Base-by-base conservation (phyloP, 2,888 invertebrate genomes). In the Ptycholaimellus sp. region DNA sequence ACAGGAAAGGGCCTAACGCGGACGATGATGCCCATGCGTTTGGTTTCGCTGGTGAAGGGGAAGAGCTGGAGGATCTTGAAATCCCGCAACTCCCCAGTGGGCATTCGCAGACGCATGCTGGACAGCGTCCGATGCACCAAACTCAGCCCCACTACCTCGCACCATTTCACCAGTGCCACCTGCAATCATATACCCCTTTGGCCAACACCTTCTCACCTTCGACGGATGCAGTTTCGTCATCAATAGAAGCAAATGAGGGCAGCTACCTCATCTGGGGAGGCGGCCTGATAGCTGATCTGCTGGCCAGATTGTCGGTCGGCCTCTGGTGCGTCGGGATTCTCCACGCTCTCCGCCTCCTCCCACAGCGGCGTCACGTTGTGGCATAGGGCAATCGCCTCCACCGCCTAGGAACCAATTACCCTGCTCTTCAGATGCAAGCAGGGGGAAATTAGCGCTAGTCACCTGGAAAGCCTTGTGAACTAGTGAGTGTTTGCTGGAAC, bases 291-390 rank as follows among this genome's bases (percentile, higher is more conserved):
- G 23, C 66, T 53, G 18, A 61, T 35, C 31, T 46, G 43, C 23
- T 48, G 42, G 17, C 56, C 59, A 39, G 62, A 60, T 46, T 68
- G 68, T 45, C 69, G 69, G 53, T 70, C 70, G 2, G 68, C 67
- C 52, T 70, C 70, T 54, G 54, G 39, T 4, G 35, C 43, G 40
- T 49, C 52, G 34, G n/a, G n/a, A n/a, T n/a, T n/a, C n/a, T n/a
- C n/a, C n/a, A n/a, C n/a, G n/a, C n/a, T n/a, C n/a, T n/a, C n/a
- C n/a, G n/a, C n/a, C n/a, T 57, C 56, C 40, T 90, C 90, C 53
- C 76, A 80, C 2, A 87, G 82, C 0, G 96, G 96, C 0, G 96
- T 99, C 9, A 99, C 96, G 61, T 99, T 99, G 59, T 99, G 96
- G 59, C 96, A 99, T 27, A 99, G 65, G 0, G 93, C 87, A 35